Percentiles rank a stretch among this genome's conserved stretches.
These are phyloP conservation scores for Carlito syrichta DNA, from an alignment of 2,113 vertebrate species.

Conservation along the genomic window DNA sequence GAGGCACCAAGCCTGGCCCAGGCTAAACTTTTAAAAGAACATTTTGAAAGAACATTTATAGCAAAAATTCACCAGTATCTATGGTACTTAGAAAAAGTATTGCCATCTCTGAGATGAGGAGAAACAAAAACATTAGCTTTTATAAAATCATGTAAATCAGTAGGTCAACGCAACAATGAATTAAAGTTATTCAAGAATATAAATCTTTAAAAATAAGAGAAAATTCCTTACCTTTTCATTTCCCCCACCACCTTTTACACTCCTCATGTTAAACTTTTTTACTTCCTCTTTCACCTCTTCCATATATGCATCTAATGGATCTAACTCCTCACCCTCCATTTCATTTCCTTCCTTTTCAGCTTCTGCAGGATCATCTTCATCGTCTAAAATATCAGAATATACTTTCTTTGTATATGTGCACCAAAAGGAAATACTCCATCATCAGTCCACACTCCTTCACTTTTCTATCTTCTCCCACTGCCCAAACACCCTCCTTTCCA, in stretches of 20 bases:
- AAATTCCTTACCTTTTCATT: constrained; percentile 92
- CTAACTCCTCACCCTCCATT: constrained; percentile 90
- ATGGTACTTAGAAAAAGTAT: background rate
- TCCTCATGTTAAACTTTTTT: constrained; percentile 99
- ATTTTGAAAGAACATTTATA: background rate
- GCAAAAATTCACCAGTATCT: background rate
- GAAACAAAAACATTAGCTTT: background rate
- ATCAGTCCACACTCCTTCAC: background rate
- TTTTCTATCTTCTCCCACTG: background rate
- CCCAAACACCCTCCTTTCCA: background rate
- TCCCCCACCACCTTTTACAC: constrained; percentile 89
- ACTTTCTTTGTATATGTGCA: background rate
- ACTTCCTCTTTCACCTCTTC: constrained; percentile 99
- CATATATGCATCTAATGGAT: constrained; percentile 98
- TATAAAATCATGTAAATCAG: background rate
- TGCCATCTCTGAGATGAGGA: background rate
- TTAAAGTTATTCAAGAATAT: background rate
- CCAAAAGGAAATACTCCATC: background rate
- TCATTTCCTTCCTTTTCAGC: constrained; percentile 88
- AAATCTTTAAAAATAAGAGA: constrained; percentile 10
- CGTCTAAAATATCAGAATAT: constrained; percentile 73
- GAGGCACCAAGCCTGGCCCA: too few relatives aligned
- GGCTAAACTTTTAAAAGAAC: too few relatives aligned
- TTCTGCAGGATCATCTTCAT: constrained; percentile 87
- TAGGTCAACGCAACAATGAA: background rate